Evolutionary conservation across 2,797 vertebrate genomes (phyloP).

Genomic region (Heterohyrax brucei): DNA sequence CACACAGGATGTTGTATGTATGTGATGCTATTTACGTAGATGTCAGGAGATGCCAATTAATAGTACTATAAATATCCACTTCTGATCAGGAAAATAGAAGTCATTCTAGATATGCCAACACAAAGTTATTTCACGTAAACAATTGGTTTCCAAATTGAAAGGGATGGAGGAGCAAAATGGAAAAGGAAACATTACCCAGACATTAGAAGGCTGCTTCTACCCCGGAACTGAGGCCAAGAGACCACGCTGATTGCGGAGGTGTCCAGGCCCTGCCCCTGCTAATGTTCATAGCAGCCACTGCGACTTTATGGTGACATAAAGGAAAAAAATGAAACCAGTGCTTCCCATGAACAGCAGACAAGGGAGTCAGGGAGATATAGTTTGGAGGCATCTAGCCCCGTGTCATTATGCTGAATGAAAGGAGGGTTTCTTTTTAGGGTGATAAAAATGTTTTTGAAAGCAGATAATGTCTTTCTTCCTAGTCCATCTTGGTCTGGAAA

Average conservation of each 20-base stretch:
- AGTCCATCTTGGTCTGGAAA: no score
- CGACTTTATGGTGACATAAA: neutral
- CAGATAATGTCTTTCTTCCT: no score
- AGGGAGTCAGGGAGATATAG: neutral
- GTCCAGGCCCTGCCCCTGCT: neutral
- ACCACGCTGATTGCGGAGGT: fast-evolving
- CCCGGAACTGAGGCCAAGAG: neutral
- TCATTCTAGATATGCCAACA: neutral
- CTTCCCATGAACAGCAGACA: neutral
- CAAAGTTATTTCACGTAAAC: neutral
- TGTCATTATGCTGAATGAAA: neutral
- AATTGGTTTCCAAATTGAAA: neutral
- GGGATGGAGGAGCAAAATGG: neutral
- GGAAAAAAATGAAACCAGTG: neutral
- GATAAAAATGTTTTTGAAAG: no score
- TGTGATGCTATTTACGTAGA: neutral
- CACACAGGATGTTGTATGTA: neutral
- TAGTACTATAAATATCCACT: no score
- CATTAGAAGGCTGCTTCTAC: neutral
- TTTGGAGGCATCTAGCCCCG: neutral
- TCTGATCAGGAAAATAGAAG: neutral
- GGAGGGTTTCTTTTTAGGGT: no score
- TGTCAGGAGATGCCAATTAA: neutral
- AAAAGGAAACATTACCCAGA: neutral
- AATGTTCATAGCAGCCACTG: neutral